Evolutionary conservation across 2,888 invertebrate genomes (phyloP).

Genomic region (Cordilura impudica): DNA sequence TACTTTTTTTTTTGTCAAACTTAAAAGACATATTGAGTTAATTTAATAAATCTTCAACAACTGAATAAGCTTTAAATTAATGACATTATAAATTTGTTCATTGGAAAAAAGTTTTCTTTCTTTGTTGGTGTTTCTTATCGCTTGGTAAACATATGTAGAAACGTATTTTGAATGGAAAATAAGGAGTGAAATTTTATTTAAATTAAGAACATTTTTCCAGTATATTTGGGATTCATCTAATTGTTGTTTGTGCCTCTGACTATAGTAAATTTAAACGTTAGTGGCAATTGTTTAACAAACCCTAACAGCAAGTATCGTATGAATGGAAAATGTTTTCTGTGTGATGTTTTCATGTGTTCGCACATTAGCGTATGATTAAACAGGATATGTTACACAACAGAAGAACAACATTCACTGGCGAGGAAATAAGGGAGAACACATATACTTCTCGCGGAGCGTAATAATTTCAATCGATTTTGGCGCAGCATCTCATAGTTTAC

Average conservation of each 20-base stretch:
- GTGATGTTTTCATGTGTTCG: not conserved
- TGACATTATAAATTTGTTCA: slow-evolving; percentile 70
- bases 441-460: no score
- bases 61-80: slow-evolving; percentile 77
- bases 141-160: not conserved
- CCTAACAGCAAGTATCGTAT: not conserved
- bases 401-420: not conserved
- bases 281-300: slow-evolving; percentile 17
- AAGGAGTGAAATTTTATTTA: no score
- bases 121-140: slow-evolving; percentile 71
- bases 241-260: not conserved
- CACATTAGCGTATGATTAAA: not conserved
- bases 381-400: not conserved
- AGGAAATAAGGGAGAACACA: not conserved
- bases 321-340: not conserved
- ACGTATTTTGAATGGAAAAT: no score
- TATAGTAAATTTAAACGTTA: not conserved
- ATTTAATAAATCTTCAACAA: slow-evolving; percentile 77
- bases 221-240: not conserved
- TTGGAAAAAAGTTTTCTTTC: slow-evolving; percentile 49
- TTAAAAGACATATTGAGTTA: slow-evolving; percentile 69
- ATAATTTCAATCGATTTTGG: no score
- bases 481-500: no score
- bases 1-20: not conserved
- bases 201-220: not conserved